These are phyloP conservation scores for Phaetusa simplex DNA, from an alignment of 2,113 vertebrate genomes.

Conservation along the genomic window DNA sequence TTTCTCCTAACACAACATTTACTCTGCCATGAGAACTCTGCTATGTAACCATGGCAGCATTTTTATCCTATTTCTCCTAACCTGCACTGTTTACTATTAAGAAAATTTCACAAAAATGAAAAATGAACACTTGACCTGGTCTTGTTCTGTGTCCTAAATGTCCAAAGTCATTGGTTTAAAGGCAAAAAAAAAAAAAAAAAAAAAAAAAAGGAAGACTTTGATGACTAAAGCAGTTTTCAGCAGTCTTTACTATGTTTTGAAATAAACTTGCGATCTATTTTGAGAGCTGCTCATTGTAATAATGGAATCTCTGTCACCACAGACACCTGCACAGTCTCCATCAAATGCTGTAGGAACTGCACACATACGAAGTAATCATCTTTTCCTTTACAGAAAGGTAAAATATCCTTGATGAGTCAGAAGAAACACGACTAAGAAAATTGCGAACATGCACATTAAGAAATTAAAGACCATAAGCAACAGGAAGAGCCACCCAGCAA, in stretches of 20 bases:
- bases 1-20: neutral
- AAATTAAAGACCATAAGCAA: neutral
- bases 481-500: neutral
- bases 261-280: conserved; percentile 20
- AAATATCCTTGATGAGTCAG: neutral
- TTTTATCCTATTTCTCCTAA: neutral
- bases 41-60: neutral
- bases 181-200: neutral
- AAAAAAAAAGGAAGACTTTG: too few relatives aligned
- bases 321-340: conserved; percentile 25
- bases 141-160: neutral
- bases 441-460: neutral
- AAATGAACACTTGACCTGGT: neutral
- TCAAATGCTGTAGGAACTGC: neutral
- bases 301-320: conserved; percentile 17
- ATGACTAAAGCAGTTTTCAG: neutral
- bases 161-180: neutral
- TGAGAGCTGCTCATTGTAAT: conserved; percentile 18
- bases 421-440: neutral
- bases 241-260: neutral
- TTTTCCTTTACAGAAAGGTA: neutral
- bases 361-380: neutral
- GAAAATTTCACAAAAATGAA: neutral
- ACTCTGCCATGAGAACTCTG: neutral
- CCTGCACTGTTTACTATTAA: neutral